Conservation (phyloP, 2,113 vertebrate species). For the Pionites leucogaster region DNA sequence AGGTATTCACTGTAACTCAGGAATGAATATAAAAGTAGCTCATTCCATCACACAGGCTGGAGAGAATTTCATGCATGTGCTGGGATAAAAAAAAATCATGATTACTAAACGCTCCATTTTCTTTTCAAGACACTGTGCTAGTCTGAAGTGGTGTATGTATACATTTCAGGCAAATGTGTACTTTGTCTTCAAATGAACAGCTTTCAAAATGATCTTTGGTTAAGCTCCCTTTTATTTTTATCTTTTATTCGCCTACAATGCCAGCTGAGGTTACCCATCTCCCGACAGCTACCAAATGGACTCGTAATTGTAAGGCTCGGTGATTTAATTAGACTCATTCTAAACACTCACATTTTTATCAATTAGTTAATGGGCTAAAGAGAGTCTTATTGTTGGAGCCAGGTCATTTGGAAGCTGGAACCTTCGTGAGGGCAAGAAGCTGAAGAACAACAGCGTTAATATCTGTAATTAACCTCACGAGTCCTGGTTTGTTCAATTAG, state of each 20-base stretch:
- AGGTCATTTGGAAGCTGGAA: conserved; percentile 85
- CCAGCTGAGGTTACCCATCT: conserved; percentile 81
- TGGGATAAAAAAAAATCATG: conserved; percentile 8
- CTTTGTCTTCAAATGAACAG: conserved; percentile 81
- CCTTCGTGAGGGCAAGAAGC: conserved; percentile 83
- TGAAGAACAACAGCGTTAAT: conserved; percentile 80
- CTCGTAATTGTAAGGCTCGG: conserved; percentile 79
- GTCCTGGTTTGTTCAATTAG: conserved; percentile 80
- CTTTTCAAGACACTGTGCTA: conserved; percentile 67
- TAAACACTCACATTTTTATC: conserved; percentile 86
- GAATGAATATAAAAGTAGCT: conserved; percentile 47
- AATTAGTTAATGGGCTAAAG: conserved; percentile 88
- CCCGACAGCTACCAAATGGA: conserved; percentile 81
- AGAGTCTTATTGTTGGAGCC: conserved; percentile 82
- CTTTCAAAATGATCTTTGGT: conserved; percentile 81
- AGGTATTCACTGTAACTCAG: conserved; percentile 10
- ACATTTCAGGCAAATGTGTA: conserved; percentile 77
- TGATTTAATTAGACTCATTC: conserved; percentile 87
- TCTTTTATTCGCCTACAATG: conserved; percentile 78
- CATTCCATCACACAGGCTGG: conserved; percentile 67
- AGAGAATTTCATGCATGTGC: conserved; percentile 54
- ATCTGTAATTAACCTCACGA: conserved; percentile 85
- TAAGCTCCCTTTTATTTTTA: conserved; percentile 81
- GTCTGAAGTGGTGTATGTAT: conserved; percentile 75
- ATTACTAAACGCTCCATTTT: conserved; percentile 65